Evolutionary conservation across 2,113 vertebrate genomes (phyloP), one percentile per base, ranked within the genome.

Genomic region (Tapirus terrestris): DNA sequence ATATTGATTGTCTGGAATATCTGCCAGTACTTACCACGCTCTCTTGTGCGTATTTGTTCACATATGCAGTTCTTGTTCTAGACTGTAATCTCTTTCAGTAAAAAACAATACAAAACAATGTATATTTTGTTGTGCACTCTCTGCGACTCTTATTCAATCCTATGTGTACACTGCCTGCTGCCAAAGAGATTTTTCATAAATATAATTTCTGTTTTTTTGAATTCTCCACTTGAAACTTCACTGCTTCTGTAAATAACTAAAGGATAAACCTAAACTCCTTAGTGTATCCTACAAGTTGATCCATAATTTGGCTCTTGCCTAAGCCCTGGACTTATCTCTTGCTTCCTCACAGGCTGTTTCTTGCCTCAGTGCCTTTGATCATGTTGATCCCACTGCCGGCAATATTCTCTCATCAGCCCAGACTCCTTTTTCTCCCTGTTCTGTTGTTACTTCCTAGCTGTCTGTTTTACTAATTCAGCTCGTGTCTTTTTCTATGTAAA

Each of bases 191-290:
- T 91, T 95, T 89, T 91, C 12, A 82, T 8, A 58, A 80, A 86
- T 67, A 39, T 29, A 61, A 83, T 61, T 79, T 29, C 33, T 29
- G 14, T 65, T 83, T 72, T 79, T 85, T 73, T 92, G 0, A 85
- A 67, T 93, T 89, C 21, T 8, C 10, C 85, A 16, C 25, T 73
- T 97, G 73, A 95, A 92, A 68, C 56, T 53, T 96, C 60, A 86
- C 8, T 33, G 12, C 16, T 77, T 94, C 17, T 94, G 23, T 94
- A 68, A 92, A 86, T 36, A 83, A 86, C 36, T 73, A 25, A 61
- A 82, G 56, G 43, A 92, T 83, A 85, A 83, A 51, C n/a, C 51
- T 80, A 39, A 88, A 90, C 31, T 16, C 56, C 39, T 81, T 29
- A n/a, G 43, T 88, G 53, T 31, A 53, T 56, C 18, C 67, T 70